Base-by-base conservation (phyloP, 1,140 invertebrate genomes). In the Penaeus vannamei region DNA sequence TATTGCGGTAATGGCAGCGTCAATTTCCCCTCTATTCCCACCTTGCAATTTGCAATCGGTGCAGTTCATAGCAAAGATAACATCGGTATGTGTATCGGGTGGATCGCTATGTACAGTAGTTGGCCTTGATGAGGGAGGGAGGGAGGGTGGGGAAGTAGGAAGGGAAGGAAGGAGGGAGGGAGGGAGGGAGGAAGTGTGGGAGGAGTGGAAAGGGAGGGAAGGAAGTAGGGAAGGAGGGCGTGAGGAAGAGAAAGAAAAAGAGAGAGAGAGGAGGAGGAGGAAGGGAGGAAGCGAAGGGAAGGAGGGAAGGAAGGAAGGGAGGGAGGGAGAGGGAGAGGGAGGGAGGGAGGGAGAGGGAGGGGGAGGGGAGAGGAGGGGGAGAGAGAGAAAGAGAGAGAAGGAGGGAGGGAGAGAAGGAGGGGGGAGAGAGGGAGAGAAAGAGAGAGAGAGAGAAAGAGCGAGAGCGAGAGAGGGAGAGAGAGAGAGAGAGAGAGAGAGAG, bases 161-260 rank as follows among this genome's bases (percentile, higher is more conserved):
- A 53, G 17, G 12, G 10, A 42, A 7, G 3, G 36, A 42, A 7
- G 3, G n/a, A 23, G 66, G 17, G n/a, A 72, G 23, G 2, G 36
- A 53, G 19, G 19, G 17, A 60, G 42, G 26, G 29, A 53, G 80
- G 29, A 26, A 53, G 42, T 10, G 36, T 29, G 20, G 36, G 59
- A 83, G 81, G 12, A 23, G n/a, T 53, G 36, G 81, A 83, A 53
- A 62, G 81, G 61, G 81, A 62, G 81, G 61, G 81, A 83, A 46
- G 60, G 80, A 83, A 46, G 60, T 46, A 60, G 80, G 61, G 81
- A 83, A 59, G 61, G 81, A 46, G 80, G 60, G 46, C 59, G 80
- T 26, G 80, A 82, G 80, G 60, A 53, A 82, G 80, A 59, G 46
- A 82, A 46, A 82, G 80, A 59, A 46, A 59, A 46, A 72, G 66